These are phyloP conservation scores for Mesorhabditis spiculigera DNA, from an alignment of 2,888 invertebrate species.

Conservation along the genomic window DNA sequence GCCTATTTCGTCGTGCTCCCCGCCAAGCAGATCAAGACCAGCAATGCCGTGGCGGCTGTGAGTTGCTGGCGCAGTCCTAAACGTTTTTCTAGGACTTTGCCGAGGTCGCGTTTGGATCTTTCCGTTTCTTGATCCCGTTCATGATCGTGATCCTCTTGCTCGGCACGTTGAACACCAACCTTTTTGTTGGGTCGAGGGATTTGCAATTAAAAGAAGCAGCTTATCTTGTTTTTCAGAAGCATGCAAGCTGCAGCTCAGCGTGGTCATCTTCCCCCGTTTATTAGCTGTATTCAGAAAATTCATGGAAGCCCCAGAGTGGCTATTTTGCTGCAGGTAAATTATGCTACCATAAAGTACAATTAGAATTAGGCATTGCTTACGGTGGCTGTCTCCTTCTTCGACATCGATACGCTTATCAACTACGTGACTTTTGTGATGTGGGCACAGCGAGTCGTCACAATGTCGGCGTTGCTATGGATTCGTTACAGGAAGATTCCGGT, in stretches of 20 bases:
- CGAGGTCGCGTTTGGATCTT: slow-evolving; percentile 31
- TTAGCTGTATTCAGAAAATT: slow-evolving; percentile 30
- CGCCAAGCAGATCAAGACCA: slow-evolving; percentile 29
- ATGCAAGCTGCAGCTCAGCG: slow-evolving; percentile 42
- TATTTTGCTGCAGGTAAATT: slow-evolving; percentile 31
- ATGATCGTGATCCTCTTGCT: slow-evolving; percentile 43
- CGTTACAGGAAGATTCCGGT: slow-evolving; percentile 33
- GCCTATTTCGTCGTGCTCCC: slow-evolving; percentile 44
- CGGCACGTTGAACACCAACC: slow-evolving; percentile 45
- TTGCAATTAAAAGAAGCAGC: too few species aligned
- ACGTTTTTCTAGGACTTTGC: slow-evolving; percentile 31
- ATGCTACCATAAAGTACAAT: too few species aligned
- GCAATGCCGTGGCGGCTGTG: slow-evolving; percentile 40
- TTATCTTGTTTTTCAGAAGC: slow-evolving; percentile 18
- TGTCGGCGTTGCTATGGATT: slow-evolving; percentile 37
- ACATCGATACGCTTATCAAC: slow-evolving; percentile 37
- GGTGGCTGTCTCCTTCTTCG: slow-evolving; percentile 32
- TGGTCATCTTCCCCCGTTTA: slow-evolving; percentile 38
- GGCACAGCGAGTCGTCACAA: slow-evolving; percentile 34
- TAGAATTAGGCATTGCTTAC: slow-evolving; percentile 10
- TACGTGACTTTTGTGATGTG: slow-evolving; percentile 47
- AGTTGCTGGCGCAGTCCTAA: slow-evolving; percentile 6
- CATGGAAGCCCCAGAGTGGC: slow-evolving; percentile 39
- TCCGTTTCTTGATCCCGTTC: slow-evolving; percentile 40
- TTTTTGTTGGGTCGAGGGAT: slow-evolving; percentile 42